phyloP scores from a whole-genome alignment of 2,113 vertebrate species.

The Rhea americana region DNA sequence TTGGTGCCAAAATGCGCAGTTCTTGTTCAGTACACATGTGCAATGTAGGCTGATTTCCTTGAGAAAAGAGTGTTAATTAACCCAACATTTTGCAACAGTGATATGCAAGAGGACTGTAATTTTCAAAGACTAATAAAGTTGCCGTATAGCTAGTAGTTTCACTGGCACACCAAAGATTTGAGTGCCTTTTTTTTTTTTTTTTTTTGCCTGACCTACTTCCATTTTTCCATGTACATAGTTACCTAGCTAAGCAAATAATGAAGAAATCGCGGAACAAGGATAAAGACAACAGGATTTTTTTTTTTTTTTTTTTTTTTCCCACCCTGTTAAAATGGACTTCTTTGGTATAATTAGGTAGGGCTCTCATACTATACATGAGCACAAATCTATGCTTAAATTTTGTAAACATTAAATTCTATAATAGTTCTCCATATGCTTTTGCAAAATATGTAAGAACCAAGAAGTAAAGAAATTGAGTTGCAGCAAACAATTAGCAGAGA shows the following conservation, averaged over 20 bases:
- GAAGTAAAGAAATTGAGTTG: conserved; percentile 33
- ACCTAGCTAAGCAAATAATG: neutral
- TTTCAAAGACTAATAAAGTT: neutral
- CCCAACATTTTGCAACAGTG: neutral
- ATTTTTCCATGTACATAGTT: too few relatives aligned
- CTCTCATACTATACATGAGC: neutral
- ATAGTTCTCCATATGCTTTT: neutral
- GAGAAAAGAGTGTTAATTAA: conserved; percentile 36
- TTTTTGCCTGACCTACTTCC: neutral
- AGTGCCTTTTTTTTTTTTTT: too few relatives aligned
- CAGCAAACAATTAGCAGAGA: conserved; percentile 19
- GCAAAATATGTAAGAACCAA: neutral
- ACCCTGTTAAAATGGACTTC: neutral
- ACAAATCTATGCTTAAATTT: neutral
- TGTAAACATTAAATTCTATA: neutral
- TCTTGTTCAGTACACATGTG: neutral
- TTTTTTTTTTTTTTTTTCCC: neutral
- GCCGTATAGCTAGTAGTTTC: neutral
- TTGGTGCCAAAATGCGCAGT: neutral
- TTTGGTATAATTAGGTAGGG: neutral
- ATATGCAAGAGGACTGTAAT: neutral
- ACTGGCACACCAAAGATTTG: neutral
- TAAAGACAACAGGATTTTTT: neutral
- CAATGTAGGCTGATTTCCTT: conserved; percentile 33
- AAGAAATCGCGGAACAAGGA: neutral